Percentiles rank a stretch among this genome's conserved stretches.
These are phyloP conservation scores for Argya squamiceps DNA, from an alignment of 2,797 vertebrate species.

Conservation along the genomic window DNA sequence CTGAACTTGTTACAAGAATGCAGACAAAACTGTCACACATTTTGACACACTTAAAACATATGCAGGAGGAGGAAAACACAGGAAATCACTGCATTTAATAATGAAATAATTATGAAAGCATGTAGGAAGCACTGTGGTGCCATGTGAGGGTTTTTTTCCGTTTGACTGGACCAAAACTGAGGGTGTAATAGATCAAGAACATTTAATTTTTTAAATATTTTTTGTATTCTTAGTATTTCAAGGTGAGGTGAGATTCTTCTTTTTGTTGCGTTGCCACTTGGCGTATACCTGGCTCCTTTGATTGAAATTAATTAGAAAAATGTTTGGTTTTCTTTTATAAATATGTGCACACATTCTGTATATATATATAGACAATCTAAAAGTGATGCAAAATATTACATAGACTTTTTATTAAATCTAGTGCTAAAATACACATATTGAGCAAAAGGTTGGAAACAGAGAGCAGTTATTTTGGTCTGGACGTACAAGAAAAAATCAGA, in stretches of 20 bases:
- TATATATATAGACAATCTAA: background rate
- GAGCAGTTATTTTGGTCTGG: background rate
- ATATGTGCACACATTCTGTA: background rate
- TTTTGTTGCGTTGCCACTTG: background rate
- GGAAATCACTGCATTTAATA: background rate
- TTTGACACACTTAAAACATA: background rate
- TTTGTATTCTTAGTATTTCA: background rate
- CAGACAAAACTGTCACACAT: background rate
- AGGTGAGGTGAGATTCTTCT: background rate
- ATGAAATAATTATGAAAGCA: background rate
- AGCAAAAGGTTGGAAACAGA: background rate
- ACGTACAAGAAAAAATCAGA: background rate
- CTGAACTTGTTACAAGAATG: background rate
- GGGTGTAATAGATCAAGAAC: background rate
- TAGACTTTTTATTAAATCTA: background rate
- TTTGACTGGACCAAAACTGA: background rate
- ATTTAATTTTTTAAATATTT: background rate
- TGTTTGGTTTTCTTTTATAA: background rate
- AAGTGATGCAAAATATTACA: background rate
- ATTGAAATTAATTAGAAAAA: background rate
- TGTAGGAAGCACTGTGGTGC: background rate
- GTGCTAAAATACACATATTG: background rate
- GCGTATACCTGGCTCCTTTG: background rate
- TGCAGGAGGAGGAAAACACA: background rate
- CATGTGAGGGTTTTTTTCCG: background rate